phyloP scores from a whole-genome alignment of 2,888 invertebrate species.

The Pardosa pseudoannulata region DNA sequence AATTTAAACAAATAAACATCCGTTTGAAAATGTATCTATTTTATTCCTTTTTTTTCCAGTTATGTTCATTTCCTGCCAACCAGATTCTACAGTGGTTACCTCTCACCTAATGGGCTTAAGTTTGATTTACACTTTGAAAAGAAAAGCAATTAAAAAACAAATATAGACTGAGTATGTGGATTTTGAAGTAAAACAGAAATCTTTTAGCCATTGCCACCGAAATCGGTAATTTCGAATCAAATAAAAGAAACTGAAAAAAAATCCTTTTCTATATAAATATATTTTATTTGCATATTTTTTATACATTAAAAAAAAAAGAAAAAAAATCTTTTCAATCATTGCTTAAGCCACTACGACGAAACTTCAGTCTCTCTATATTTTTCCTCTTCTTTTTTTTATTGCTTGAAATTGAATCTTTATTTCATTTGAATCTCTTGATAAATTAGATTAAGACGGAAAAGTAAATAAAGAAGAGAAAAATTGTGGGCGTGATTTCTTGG shows the following conservation, averaged over 20 bases:
- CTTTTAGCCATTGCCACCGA: not conserved
- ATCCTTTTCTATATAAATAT: not conserved
- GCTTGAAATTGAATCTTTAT: not conserved
- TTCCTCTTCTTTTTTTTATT: too few relatives aligned
- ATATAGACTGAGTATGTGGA: not conserved
- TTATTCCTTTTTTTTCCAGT: too few relatives aligned
- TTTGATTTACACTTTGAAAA: too few relatives aligned
- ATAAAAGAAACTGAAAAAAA: not conserved
- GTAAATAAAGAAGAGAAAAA: conserved; percentile 19
- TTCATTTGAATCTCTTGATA: conserved; percentile 15
- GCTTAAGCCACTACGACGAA: not conserved
- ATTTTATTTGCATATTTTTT: conserved; percentile 6
- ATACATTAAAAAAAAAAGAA: too few relatives aligned
- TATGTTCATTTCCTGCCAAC: too few relatives aligned
- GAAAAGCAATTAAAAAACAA: not conserved
- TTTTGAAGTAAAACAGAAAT: not conserved
- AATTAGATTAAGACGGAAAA: conserved; percentile 2
- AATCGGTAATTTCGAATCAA: not conserved
- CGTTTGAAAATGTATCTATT: too few relatives aligned
- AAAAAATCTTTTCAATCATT: conserved; percentile 6
- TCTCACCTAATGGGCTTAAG: too few relatives aligned
- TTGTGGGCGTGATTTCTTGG: not conserved
- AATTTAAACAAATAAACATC: too few relatives aligned
- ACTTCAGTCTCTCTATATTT: not conserved
- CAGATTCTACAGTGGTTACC: too few relatives aligned